Conservation (phyloP, 1,140 invertebrate species). For the Charaxes varanes region DNA sequence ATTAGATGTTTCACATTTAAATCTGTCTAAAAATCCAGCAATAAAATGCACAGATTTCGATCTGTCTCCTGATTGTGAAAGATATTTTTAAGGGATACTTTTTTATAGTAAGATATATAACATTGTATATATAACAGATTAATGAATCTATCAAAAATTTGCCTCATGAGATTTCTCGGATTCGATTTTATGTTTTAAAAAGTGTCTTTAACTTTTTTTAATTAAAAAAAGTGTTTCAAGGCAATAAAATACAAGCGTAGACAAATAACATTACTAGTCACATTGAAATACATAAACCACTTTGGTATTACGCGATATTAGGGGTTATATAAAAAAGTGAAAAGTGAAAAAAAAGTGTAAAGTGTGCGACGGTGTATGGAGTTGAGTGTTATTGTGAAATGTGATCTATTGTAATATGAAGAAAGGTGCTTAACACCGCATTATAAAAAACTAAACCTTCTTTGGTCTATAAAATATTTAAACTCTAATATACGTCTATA, state of each 20-base stretch:
- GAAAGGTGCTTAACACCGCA: too few species aligned
- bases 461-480: too few species aligned
- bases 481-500: too few species aligned
- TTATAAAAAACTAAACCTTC: too few species aligned
- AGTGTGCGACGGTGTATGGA: conserved; percentile 23
- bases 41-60: too few species aligned
- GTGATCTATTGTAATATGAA: conserved; percentile 47
- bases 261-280: conserved; percentile 51
- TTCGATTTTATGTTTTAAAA: conserved; percentile 15
- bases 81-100: too few species aligned
- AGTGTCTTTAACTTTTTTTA: conserved; percentile 35
- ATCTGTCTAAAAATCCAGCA: too few species aligned
- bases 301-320: conserved; percentile 35
- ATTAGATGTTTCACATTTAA: too few species aligned
- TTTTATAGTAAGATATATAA: too few species aligned
- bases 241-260: conserved; percentile 19
- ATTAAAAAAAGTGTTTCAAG: conserved; percentile 36
- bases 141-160: too few species aligned
- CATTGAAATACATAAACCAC: conserved; percentile 34
- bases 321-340: conserved; percentile 23
- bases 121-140: conserved; percentile 30
- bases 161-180: conserved; percentile 30
- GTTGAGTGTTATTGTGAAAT: conserved; percentile 39
- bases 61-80: too few species aligned
- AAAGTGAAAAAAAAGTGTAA: conserved; percentile 31